Evolutionary conservation across 2,113 vertebrate species (phyloP), one percentile per base, ranked within the genome.

Genomic region (Felis chaus): DNA sequence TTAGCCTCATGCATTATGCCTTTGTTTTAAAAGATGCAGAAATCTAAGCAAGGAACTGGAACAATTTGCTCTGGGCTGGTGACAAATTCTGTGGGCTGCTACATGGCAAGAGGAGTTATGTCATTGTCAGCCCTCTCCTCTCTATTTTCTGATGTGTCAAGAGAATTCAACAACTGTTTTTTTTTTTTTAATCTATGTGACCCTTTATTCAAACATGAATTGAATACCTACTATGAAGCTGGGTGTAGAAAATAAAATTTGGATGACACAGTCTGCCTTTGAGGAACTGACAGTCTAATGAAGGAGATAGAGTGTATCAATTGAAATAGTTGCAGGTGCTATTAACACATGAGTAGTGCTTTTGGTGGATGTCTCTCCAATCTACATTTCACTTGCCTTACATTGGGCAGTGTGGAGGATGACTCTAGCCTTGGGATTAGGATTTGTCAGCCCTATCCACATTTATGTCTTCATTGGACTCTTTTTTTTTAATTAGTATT

Each of bases 21-120:
- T 98, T 95, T 98, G 96, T 97, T 97, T 98, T 92, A 97, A 97
- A 96, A 91, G 96, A 86, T 55, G 63, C 90, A 97, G 27, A 95
- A 95, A 94, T 96, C 95, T 97, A 95, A 97, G 96, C 91, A 96
- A 86, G 27, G 78, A 97, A 95, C 83, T 95, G 91, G 92, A 96
- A 94, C 94, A 97, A 89, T 91, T 91, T 98, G 27, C 89, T 98
- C 86, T 94, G 80, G 86, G 95, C 55, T 80, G 78, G 83, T 96
- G 86, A 97, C 96, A 98, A 91, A 94, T 97, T 92, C 82, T 87
- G 88, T 97, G 93, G 85, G 88, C 89, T 96, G 79, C 41, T 53
- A 84, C 23, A 23, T 92, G 57, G 79, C 78, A 87, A 65, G 27
- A 83, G 68, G 82, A 93, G 41, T 84, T 83, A 57, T 93, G 63